phyloP scores from a whole-genome alignment of 1,140 invertebrate species.

The Cepaea nemoralis region DNA sequence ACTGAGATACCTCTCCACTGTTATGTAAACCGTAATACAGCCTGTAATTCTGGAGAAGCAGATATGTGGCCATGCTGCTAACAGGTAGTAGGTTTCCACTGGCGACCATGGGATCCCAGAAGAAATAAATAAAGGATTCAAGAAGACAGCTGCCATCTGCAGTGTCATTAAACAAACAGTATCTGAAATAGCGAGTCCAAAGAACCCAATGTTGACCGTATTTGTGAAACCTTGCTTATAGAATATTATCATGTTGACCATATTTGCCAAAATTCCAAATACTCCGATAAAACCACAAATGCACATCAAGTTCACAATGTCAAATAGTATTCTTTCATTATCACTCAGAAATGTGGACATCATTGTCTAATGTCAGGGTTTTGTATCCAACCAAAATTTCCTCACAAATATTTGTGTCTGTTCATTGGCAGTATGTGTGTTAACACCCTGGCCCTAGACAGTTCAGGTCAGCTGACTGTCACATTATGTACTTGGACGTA shows the following conservation, averaged over 20 bases:
- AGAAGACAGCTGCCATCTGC: neutral
- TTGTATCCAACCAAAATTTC: too few relatives aligned
- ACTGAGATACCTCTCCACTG: slow-evolving; percentile 6
- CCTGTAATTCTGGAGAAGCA: neutral
- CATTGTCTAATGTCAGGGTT: too few relatives aligned
- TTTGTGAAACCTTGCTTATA: too few relatives aligned
- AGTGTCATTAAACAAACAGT: neutral
- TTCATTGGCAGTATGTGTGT: too few relatives aligned
- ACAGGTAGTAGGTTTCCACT: neutral
- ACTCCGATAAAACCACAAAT: neutral
- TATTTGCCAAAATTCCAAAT: neutral
- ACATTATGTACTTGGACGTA: too few relatives aligned
- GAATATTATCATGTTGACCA: neutral
- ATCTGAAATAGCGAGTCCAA: neutral
- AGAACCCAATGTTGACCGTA: neutral
- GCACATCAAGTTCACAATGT: neutral
- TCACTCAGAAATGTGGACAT: too few relatives aligned
- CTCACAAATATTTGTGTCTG: too few relatives aligned
- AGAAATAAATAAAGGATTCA: neutral
- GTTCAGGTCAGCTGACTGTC: too few relatives aligned
- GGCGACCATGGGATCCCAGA: neutral
- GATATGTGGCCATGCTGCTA: neutral
- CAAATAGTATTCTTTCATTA: too few relatives aligned
- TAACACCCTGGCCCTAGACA: too few relatives aligned
- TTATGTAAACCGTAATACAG: neutral